A percentile compares a stretch with the other conserved stretches of the same genome.
These are phyloP conservation scores for Drepanosiphum platanoidis DNA, from an alignment of 2,888 invertebrate genomes.

Conservation along the genomic window DNA sequence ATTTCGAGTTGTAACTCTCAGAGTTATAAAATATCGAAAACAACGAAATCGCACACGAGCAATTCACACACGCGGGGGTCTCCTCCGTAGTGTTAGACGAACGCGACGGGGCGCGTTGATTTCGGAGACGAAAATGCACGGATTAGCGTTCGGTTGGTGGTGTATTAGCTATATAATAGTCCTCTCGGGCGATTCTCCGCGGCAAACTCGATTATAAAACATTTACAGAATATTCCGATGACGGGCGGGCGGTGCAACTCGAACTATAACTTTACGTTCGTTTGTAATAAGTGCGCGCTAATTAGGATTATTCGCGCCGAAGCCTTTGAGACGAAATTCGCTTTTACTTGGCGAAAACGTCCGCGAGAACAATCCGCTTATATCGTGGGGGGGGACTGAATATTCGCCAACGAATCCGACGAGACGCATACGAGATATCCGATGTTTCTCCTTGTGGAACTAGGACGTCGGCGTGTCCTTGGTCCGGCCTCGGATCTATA, in stretches of 20 bases:
- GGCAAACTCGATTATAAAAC: constrained; percentile 45
- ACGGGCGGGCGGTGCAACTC: constrained; percentile 20
- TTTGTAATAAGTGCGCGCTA: background rate
- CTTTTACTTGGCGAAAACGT: background rate
- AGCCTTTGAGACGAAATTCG: background rate
- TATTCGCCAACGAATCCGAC: too few species aligned
- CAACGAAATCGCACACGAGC: too few species aligned
- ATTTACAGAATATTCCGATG: constrained; percentile 46
- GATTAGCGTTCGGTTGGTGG: background rate
- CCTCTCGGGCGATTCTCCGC: background rate
- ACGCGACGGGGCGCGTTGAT: background rate
- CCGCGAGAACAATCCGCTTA: too few species aligned
- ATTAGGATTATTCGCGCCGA: constrained; percentile 8
- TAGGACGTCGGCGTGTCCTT: too few species aligned
- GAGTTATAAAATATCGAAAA: too few species aligned
- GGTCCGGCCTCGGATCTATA: too few species aligned
- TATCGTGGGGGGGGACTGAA: too few species aligned
- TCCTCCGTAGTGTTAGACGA: too few species aligned
- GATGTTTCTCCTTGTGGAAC: too few species aligned
- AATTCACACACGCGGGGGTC: too few species aligned
- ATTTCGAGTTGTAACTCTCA: too few species aligned
- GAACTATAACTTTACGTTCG: constrained; percentile 28
- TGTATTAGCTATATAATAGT: background rate
- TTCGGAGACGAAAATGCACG: background rate
- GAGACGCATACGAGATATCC: too few species aligned